Conservation (phyloP, 2,113 vertebrate species). For the Aldabrachelys gigantea region DNA sequence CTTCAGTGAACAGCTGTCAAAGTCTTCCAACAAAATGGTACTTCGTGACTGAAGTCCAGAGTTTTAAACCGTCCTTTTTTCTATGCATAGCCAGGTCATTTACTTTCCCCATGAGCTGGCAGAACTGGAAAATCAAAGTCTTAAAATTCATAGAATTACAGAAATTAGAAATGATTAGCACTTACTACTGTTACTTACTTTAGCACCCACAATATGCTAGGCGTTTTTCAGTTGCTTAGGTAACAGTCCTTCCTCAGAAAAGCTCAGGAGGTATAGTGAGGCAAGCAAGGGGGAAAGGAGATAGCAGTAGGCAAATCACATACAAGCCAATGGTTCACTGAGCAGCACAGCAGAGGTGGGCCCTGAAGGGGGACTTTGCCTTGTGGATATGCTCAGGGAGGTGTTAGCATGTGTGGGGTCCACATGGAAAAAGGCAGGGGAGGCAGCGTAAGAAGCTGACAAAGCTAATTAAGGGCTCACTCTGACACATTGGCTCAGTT, state of each 20-base stretch:
- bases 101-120: background rate
- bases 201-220: background rate
- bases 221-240: background rate
- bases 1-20: accelerated
- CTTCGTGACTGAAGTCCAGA: background rate
- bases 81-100: accelerated
- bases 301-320: background rate
- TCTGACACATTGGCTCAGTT: background rate
- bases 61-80: background rate
- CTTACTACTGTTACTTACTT: background rate
- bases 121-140: background rate
- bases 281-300: background rate
- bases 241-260: accelerated
- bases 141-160: background rate
- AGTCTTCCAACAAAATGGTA: accelerated
- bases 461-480: accelerated
- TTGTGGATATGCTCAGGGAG: background rate
- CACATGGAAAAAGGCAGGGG: background rate
- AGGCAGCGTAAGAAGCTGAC: background rate
- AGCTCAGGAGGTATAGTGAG: background rate
- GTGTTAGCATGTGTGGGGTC: accelerated
- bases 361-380: background rate
- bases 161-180: background rate
- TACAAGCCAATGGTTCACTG: background rate
- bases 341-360: background rate